Base-by-base conservation (phyloP, 2,888 invertebrate species). In the Ferdinandea cuprea region DNA sequence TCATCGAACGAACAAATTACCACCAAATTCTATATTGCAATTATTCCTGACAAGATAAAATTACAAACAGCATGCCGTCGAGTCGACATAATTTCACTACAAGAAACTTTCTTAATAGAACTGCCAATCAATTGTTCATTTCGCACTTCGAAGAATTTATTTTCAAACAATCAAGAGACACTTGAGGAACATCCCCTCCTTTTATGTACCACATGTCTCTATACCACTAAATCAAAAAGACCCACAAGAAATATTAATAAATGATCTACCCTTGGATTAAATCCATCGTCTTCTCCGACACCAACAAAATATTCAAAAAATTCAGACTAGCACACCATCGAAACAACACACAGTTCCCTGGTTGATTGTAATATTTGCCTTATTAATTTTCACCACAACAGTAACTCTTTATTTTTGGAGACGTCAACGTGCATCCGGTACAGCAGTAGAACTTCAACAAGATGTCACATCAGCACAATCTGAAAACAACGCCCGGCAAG, bases 1-100 rank as follows among this genome's bases (percentile, higher is more conserved):
- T 35, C 35, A 63, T 63, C 13, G 63, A 63, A 25, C 65, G n/a
- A n/a, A n/a, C n/a, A 30, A n/a, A 65, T 63, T 19, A 48, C 63
- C 6, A 32, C 32, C n/a, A n/a, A n/a, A n/a, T n/a, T n/a, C n/a
- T n/a, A n/a, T n/a, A n/a, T n/a, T n/a, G n/a, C n/a, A n/a, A n/a
- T n/a, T n/a, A n/a, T n/a, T n/a, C n/a, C n/a, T n/a, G n/a, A n/a
- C n/a, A n/a, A n/a, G n/a, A n/a, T n/a, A n/a, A n/a, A n/a, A n/a
- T n/a, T n/a, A n/a, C n/a, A n/a, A n/a, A n/a, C n/a, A n/a, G n/a
- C n/a, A 7, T 28, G 54, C 35, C 37, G 35, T 25, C 32, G 35
- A 54, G 35, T 35, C 17, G 54, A 35, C 9, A 3, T 59, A 59
- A n/a, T 44, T 59, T 59, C 59, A 21, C 15, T 59, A 28, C 28